Evolutionary conservation across 2,888 invertebrate species (phyloP).

Genomic region (Petrophora chlorosata): DNA sequence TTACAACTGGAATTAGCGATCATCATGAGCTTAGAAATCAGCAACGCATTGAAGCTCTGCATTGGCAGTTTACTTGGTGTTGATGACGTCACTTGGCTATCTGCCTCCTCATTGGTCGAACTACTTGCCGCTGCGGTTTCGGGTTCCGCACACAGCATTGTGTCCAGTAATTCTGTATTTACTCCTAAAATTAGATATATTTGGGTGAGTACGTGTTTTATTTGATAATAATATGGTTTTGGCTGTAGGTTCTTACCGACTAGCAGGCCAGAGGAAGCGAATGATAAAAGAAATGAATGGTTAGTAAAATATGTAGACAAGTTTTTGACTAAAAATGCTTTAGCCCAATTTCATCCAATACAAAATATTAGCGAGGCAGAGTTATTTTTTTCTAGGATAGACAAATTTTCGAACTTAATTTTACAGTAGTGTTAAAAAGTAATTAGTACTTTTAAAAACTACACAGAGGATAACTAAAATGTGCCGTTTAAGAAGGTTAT

Average conservation of each 20-base stretch:
- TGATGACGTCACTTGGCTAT: slow-evolving; percentile 42
- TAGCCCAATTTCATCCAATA: neutral
- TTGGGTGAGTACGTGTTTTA: slow-evolving; percentile 3
- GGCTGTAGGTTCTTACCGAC: slow-evolving; percentile 60
- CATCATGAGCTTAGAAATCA: slow-evolving; percentile 92
- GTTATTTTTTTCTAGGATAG: no score
- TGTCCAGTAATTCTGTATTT: slow-evolving; percentile 90
- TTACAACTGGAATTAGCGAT: slow-evolving; percentile 94
- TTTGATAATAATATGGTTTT: slow-evolving; percentile 6
- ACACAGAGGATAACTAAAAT: no score
- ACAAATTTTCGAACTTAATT: no score
- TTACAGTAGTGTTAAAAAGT: no score
- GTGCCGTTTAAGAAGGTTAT: no score
- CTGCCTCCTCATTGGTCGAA: slow-evolving; percentile 34
- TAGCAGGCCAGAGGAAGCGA: slow-evolving; percentile 62
- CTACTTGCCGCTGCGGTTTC: slow-evolving; percentile 42
- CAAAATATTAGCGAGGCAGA: no score
- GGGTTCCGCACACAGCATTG: slow-evolving; percentile 87
- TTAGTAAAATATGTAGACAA: slow-evolving; percentile 28
- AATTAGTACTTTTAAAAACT: no score
- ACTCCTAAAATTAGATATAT: slow-evolving; percentile 85
- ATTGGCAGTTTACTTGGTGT: slow-evolving; percentile 54
- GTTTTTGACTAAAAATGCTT: slow-evolving; percentile 1
- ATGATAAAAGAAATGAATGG: slow-evolving; percentile 47
- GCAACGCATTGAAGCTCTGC: slow-evolving; percentile 90